Evolutionary conservation across 1,140 invertebrate species (phyloP), one percentile per base, ranked within the genome.

Genomic region (Homarus americanus): DNA sequence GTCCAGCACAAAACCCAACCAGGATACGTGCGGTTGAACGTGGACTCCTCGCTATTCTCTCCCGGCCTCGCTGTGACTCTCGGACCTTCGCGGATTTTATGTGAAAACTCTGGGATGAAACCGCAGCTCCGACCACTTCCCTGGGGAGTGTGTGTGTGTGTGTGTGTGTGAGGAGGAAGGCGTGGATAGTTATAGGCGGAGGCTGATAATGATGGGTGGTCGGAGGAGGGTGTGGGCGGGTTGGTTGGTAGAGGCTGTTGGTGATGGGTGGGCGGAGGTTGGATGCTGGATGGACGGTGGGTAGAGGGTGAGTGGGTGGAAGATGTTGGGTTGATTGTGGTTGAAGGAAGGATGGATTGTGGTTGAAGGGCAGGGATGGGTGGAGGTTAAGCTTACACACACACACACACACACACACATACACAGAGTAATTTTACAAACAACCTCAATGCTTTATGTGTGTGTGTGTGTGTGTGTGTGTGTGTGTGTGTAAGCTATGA

Each of bases 11-110:
- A 53, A 80, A 80, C 78, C 41, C 44, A 24, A 34, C 34, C 78
- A 80, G 78, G 78, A 80, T 80, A 53, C 78, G 78, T 80, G 78
- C 53, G 78, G 78, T 80, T 44, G 44, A 44, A 34, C 78, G 41
- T n/a, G 20, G 78, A 34, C n/a, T 82, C 79, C 79, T 82, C 79
- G 79, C 49, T 82, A 82, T 82, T 82, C 79, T 82, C 58, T 82
- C 49, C 38, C 79, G 24, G 36, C 49, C 58, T 82, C 36, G 12
- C 34, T 36, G 49, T 24, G 58, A 32, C 58, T 63, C n/a, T 63
- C 41, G 49, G 79, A 34, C 79, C 49, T 34, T 63, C 79, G 79
- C 79, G 58, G 79, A 82, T 82, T 63, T 82, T n/a, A 12, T 63
- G 79, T 63, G 79, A 82, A 63, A 82, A 82, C 49, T 58, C 24